A percentile compares a stretch with the other conserved stretches of the same genome.
Evolutionary conservation across 2,888 invertebrate species (phyloP).

Genomic region (Lepidocyrtoides sp.): DNA sequence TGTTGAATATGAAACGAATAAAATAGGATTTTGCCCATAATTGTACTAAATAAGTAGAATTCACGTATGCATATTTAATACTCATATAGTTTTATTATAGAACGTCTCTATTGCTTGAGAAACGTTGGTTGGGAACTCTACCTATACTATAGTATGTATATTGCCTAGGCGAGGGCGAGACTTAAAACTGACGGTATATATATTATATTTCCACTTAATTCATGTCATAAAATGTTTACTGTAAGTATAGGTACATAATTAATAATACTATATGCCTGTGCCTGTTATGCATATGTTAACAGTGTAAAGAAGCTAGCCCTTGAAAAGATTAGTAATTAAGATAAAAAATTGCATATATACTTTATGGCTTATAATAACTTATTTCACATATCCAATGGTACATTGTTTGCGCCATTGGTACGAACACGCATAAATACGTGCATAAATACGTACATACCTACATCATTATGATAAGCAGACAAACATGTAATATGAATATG

Average conservation of each 20-base stretch:
- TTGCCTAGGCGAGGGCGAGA: too few relatives aligned
- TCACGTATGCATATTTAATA: too few relatives aligned
- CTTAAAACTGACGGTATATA: too few relatives aligned
- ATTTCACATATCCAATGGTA: conserved; percentile 10
- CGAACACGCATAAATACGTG: too few relatives aligned
- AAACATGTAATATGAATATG: too few relatives aligned
- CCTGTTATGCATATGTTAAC: background rate
- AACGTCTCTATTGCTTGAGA: background rate
- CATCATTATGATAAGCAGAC: background rate
- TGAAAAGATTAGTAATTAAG: conserved; percentile 68
- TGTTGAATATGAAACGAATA: conserved; percentile 10
- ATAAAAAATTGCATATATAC: conserved; percentile 25
- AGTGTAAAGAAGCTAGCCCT: conserved; percentile 25
- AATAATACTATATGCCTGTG: background rate
- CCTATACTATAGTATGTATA: too few relatives aligned
- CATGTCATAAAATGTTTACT: too few relatives aligned
- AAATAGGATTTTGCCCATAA: background rate
- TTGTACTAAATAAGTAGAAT: background rate
- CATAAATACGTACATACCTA: too few relatives aligned
- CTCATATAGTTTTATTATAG: background rate
- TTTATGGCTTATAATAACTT: conserved; percentile 58
- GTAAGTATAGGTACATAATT: background rate
- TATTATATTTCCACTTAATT: too few relatives aligned
- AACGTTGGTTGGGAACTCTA: background rate
- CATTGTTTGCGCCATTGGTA: too few relatives aligned